Conservation (phyloP, 2,888 invertebrate species). For the Danaus chrysippus region DNA sequence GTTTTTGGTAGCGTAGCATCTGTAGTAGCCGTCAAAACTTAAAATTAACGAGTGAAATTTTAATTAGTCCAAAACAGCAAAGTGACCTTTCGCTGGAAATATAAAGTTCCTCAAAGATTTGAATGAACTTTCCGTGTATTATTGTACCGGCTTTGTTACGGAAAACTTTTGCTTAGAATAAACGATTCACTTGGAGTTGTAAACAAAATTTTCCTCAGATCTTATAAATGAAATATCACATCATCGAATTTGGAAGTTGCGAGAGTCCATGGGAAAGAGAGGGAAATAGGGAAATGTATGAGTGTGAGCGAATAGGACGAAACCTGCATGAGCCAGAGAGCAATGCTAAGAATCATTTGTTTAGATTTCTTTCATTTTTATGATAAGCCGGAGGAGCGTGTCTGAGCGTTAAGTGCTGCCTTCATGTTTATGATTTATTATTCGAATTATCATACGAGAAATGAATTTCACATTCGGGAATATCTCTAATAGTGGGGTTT, state of each 20-base stretch:
- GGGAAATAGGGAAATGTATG: conserved; percentile 1
- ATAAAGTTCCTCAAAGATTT: conserved; percentile 4
- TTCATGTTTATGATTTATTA: conserved; percentile 42
- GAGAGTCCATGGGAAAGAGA: conserved; percentile 13
- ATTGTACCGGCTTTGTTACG: conserved; percentile 5
- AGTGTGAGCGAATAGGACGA: conserved; percentile 16
- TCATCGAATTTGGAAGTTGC: conserved; percentile 21
- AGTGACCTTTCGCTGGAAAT: conserved; percentile 4
- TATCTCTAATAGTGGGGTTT: not conserved
- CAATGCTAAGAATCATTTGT: conserved; percentile 30
- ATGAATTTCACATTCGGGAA: conserved; percentile 19
- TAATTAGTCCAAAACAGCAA: conserved; percentile 1
- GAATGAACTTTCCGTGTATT: conserved; percentile 7
- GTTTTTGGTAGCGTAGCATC: too few relatives aligned
- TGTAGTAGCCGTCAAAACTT: not conserved
- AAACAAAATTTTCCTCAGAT: conserved; percentile 21
- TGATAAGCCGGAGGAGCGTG: conserved; percentile 43
- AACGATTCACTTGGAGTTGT: conserved; percentile 16
- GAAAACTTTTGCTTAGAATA: conserved; percentile 8
- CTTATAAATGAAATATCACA: conserved; percentile 25
- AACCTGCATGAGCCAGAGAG: conserved; percentile 24
- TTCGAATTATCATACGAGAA: conserved; percentile 30
- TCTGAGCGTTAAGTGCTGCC: conserved; percentile 39
- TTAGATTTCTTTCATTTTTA: conserved; percentile 35
- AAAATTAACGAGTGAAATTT: not conserved